Evolutionary conservation across 2,797 vertebrate genomes (phyloP).

Genomic region (Lophius americanus): DNA sequence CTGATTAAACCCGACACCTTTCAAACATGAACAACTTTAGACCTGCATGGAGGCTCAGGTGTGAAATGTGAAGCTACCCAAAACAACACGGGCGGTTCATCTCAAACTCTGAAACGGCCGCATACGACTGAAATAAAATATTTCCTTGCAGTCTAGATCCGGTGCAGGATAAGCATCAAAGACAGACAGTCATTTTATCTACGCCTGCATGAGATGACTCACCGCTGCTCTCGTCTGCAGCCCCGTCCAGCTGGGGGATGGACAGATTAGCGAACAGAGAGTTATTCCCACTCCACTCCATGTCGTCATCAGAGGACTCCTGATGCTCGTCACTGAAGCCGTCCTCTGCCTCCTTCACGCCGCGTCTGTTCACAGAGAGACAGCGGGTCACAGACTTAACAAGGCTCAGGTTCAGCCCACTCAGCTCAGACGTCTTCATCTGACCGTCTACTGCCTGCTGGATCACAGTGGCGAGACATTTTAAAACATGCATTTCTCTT

Average conservation of each 20-base stretch:
- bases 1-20: too few relatives aligned
- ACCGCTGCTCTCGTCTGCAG: slow-evolving; percentile 97
- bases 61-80: too few relatives aligned
- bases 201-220: slow-evolving; percentile 55
- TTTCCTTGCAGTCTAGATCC: not conserved
- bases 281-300: slow-evolving; percentile 91
- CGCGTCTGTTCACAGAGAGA: slow-evolving; percentile 53
- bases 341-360: slow-evolving; percentile 81
- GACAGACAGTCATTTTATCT: slow-evolving; percentile 24
- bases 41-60: too few relatives aligned
- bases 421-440: not conserved
- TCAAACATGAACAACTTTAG: too few relatives aligned
- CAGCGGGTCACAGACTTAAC: slow-evolving; percentile 24
- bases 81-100: too few relatives aligned
- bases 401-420: slow-evolving; percentile 3
- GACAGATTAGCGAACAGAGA: slow-evolving; percentile 88
- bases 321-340: slow-evolving; percentile 89
- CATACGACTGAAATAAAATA: not conserved
- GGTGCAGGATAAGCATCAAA: slow-evolving; percentile 11
- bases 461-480: not conserved
- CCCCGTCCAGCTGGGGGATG: slow-evolving; percentile 97
- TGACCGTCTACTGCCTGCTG: not conserved
- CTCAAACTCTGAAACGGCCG: not conserved
- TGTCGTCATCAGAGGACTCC: slow-evolving; percentile 92
- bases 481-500: not conserved